Conservation (phyloP, 2,113 vertebrate species). For the Hylia prasina region DNA sequence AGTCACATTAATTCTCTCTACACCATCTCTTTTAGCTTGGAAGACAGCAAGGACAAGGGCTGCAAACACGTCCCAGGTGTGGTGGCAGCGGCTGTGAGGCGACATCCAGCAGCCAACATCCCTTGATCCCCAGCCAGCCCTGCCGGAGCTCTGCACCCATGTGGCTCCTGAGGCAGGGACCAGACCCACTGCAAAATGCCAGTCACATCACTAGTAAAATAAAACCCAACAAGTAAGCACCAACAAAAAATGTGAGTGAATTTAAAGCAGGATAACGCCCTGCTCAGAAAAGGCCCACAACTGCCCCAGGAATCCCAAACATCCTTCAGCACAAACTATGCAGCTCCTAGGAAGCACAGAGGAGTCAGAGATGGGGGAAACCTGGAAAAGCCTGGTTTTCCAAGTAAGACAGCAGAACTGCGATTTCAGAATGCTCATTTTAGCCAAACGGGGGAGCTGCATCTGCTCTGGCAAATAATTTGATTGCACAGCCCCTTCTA, state of each 20-base stretch:
- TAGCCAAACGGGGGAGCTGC: neutral
- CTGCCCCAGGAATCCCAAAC: neutral
- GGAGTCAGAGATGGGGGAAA: neutral
- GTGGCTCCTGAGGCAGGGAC: neutral
- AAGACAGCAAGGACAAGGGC: neutral
- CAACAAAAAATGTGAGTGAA: neutral
- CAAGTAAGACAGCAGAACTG: neutral
- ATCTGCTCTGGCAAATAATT: neutral
- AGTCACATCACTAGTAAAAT: accelerated
- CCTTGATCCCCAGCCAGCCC: neutral
- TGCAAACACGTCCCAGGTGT: neutral
- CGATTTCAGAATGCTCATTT: neutral
- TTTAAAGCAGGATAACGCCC: neutral
- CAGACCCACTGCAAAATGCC: neutral
- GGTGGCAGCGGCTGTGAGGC: neutral
- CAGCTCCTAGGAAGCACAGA: neutral
- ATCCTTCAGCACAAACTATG: neutral
- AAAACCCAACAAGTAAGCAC: neutral
- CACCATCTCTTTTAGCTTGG: neutral
- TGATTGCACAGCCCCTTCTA: neutral
- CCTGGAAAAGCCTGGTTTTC: neutral
- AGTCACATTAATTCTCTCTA: neutral
- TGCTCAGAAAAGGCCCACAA: neutral
- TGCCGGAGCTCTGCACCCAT: accelerated
- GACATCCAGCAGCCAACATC: neutral